Percentiles rank a stretch among this genome's conserved stretches.
phyloP scores from a whole-genome alignment of 2,113 vertebrate genomes.

The Thunnus thynnus region DNA sequence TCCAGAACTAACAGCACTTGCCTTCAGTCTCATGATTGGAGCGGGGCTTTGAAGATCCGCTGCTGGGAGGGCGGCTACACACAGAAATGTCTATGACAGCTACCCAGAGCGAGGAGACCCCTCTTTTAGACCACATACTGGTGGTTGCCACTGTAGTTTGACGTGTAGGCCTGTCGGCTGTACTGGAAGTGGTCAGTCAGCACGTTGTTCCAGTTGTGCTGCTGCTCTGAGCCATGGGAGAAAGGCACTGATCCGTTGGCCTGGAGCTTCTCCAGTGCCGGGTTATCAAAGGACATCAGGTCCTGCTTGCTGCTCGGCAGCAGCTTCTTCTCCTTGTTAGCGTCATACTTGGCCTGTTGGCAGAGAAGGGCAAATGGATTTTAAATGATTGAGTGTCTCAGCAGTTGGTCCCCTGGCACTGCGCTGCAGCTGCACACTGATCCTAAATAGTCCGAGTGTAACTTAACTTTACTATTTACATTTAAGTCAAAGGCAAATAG shows the following conservation, averaged over 20 bases:
- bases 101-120: conserved; percentile 10
- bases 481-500: background rate
- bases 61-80: conserved; percentile 37
- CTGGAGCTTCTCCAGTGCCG: conserved; percentile 84
- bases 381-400: background rate
- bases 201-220: conserved; percentile 86
- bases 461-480: background rate
- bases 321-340: conserved; percentile 91
- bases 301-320: conserved; percentile 89
- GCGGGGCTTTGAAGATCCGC: background rate
- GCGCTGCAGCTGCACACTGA: background rate
- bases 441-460: background rate
- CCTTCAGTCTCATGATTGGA: conserved; percentile 54
- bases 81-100: conserved; percentile 66
- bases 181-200: conserved; percentile 94
- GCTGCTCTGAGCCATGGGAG: conserved; percentile 84
- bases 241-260: conserved; percentile 88
- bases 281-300: conserved; percentile 84
- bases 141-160: conserved; percentile 82
- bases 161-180: conserved; percentile 87
- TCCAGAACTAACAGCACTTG: conserved; percentile 56
- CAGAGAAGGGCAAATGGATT: background rate
- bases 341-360: conserved; percentile 90
- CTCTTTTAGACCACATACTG: conserved; percentile 91
- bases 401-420: background rate